These are phyloP conservation scores for Aplodontia rufa DNA, from an alignment of 2,113 vertebrate genomes.

Conservation along the genomic window DNA sequence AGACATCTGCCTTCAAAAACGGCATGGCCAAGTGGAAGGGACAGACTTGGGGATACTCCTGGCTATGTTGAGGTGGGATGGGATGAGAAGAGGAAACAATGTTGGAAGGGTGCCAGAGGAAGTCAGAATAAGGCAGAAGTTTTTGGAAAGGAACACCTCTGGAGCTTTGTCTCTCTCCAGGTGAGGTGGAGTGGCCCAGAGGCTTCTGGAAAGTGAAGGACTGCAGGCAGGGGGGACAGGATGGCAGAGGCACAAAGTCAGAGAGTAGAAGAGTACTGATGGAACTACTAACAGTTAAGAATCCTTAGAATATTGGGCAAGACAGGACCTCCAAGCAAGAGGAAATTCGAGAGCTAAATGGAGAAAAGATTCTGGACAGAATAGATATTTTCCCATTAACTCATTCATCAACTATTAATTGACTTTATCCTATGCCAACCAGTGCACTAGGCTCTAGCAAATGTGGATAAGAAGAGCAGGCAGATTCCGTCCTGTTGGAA, in stretches of 20 bases:
- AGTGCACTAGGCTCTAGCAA: not conserved
- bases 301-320: constrained; percentile 13
- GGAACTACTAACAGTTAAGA: not conserved
- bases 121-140: not conserved
- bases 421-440: not conserved
- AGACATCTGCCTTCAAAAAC: not conserved
- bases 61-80: not conserved
- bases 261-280: not conserved
- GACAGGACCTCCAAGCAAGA: not conserved
- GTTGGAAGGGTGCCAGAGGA: not conserved
- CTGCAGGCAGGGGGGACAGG: not conserved
- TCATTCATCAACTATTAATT: not conserved
- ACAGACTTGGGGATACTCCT: not conserved
- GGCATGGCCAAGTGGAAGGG: not conserved
- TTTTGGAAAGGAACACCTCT: not conserved
- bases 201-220: not conserved
- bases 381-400: not conserved
- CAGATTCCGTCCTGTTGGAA: not conserved
- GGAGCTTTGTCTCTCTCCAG: not conserved
- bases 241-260: not conserved
- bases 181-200: not conserved
- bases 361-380: not conserved
- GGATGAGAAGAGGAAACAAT: not conserved
- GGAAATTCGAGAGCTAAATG: not conserved
- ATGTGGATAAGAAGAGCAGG: not conserved